A percentile compares a stretch with the other conserved stretches of the same genome.
Conservation (phyloP, 2,888 invertebrate genomes). For the Drosophila limbata region DNA sequence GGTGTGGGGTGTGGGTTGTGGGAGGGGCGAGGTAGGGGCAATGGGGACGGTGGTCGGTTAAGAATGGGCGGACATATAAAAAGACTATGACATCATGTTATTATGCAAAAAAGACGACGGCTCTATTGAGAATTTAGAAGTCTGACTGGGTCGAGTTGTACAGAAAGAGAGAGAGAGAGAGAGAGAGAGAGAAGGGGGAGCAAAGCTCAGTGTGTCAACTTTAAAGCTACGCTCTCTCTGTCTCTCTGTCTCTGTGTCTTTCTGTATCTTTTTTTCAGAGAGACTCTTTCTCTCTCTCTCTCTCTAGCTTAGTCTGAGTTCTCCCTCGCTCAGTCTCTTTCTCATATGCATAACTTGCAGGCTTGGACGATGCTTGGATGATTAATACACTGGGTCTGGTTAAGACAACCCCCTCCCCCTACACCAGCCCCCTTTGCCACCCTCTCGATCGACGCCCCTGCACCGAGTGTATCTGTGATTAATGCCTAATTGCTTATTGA, state of each 20-base stretch:
- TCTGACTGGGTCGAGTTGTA: not conserved
- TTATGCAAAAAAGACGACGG: conserved; percentile 55
- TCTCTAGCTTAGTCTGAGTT: no score
- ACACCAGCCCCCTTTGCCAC: not conserved
- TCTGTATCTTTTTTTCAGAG: not conserved
- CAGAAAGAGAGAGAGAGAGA: not conserved
- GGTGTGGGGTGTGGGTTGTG: no score
- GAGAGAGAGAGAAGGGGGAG: not conserved
- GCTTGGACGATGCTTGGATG: conserved; percentile 42
- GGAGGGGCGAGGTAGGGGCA: not conserved
- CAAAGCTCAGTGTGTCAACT: conserved; percentile 38
- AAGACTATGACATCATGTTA: conserved; percentile 72
- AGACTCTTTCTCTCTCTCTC: not conserved
- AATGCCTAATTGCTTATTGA: conserved; percentile 77
- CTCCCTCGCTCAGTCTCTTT: not conserved
- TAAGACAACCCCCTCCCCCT: not conserved
- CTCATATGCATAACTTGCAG: conserved; percentile 44
- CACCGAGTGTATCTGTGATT: conserved; percentile 62
- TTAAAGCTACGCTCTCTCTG: conserved; percentile 17
- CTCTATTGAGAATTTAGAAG: conserved; percentile 38
- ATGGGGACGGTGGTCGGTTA: conserved; percentile 17
- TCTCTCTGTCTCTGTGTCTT: not conserved
- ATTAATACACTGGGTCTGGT: conserved; percentile 42
- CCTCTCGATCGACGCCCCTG: not conserved
- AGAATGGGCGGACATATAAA: conserved; percentile 62